Base-by-base conservation (phyloP, 2,888 invertebrate genomes). In the Dusona sp. region DNA sequence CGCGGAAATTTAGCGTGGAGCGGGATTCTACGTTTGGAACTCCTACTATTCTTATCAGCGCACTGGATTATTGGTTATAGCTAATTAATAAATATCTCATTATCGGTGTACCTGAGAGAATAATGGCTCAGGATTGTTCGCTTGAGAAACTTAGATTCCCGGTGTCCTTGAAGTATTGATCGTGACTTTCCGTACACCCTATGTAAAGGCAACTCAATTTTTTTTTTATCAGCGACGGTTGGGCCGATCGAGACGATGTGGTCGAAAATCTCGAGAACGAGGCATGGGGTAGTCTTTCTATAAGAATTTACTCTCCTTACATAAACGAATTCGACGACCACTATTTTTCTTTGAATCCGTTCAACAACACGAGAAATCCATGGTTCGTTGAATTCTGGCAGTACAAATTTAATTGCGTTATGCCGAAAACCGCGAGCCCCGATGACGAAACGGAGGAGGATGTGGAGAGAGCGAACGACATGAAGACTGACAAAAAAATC, bases 381-480 rank as follows among this genome's bases (percentile, higher is more conserved):
- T 96, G 96, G 96, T 97, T 97, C 94, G 94, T 95, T 90, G 97
- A 97, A 93, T 97, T 97, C 94, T 97, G 97, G 97, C 96, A 97
- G 92, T 94, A 95, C 87, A 96, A 96, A 90, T 97, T 97, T 94
- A 95, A 95, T 89, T 97, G 97, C 92, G 93, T 95, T 7, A 90
- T 96, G 64, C 92, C 94, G 29, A 83, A 79, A 64, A 68, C 25
- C 13, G 22, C 65, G 19, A 68, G 64, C 36, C 29, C 0, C 38
- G 86, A 87, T 8, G 84, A 79, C 29, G 85, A 80, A 48, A 65
- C 68, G 3, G 64, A 75, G 29, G 70, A 70, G 33, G 54, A 79
- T 25, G 45, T 13, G 22, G 79, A 72, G 25, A 67, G 13, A 25
- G 51, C 65, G n/a, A 88, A 89, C 22, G 87, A 88, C 67, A 73